Evolutionary conservation across 1,140 invertebrate species (phyloP).

Genomic region (Trichonephila clavipes): DNA sequence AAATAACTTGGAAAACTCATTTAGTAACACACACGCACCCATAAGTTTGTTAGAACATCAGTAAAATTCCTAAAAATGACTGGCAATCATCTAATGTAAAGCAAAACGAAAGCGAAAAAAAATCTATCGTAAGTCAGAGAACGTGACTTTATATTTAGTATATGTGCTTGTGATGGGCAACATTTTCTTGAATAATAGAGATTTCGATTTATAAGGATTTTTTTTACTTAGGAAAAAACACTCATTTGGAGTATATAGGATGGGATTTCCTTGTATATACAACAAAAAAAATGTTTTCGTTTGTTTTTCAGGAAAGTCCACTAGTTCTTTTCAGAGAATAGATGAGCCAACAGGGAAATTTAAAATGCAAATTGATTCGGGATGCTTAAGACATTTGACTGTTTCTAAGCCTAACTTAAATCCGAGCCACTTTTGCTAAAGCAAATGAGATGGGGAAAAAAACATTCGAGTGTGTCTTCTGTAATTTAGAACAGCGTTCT

Average conservation of each 20-base stretch:
- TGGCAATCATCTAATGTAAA: neutral
- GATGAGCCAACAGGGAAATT: neutral
- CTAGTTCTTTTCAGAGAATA: neutral
- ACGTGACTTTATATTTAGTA: neutral
- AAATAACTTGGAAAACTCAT: no score
- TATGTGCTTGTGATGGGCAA: neutral
- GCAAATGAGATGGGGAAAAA: neutral
- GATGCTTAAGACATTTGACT: constrained; percentile 12
- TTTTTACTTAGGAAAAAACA: neutral
- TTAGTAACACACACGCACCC: no score
- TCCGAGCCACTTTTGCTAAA: neutral
- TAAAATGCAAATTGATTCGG: constrained; percentile 10
- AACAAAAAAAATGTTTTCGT: neutral
- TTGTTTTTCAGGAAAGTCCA: neutral
- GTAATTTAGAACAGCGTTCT: neutral
- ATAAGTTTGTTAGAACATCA: neutral
- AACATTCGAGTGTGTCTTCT: neutral
- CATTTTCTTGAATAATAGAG: neutral
- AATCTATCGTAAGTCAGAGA: neutral
- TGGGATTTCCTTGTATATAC: neutral
- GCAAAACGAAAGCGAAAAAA: neutral
- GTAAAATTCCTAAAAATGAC: neutral
- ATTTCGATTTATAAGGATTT: neutral
- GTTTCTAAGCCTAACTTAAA: neutral
- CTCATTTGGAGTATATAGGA: neutral